Percentiles rank a stretch among this genome's conserved stretches.
These are phyloP conservation scores for Micronycteris hirsuta DNA, from an alignment of 2,113 vertebrate species.

Conservation along the genomic window DNA sequence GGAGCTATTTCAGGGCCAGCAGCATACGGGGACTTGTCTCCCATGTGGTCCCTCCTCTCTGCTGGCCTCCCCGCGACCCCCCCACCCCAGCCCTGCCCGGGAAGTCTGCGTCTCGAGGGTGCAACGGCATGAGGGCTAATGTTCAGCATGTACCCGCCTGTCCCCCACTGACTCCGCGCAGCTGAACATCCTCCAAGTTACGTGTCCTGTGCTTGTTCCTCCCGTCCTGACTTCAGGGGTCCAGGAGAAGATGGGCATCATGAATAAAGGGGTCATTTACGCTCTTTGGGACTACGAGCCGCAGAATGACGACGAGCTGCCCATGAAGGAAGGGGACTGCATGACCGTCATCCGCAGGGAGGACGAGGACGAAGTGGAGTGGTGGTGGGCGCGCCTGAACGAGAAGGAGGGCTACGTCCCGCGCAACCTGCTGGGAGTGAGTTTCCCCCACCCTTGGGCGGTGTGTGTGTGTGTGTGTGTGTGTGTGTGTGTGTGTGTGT, in stretches of 20 bases:
- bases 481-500: too few species aligned
- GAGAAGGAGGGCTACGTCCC: slow-evolving; percentile 93
- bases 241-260: slow-evolving; percentile 99
- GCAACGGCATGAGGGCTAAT: background rate
- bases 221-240: slow-evolving; percentile 83
- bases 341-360: slow-evolving; percentile 93
- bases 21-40: rapidly evolving
- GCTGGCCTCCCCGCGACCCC: background rate
- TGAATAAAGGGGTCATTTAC: slow-evolving; percentile 97
- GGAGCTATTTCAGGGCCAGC: rapidly evolving
- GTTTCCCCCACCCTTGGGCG: background rate
- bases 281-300: slow-evolving; percentile 92
- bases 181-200: background rate
- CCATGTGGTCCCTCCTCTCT: rapidly evolving
- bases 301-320: slow-evolving; percentile 89
- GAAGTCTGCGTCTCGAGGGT: too few species aligned
- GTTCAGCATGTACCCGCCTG: rapidly evolving
- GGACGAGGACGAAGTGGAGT: slow-evolving; percentile 93
- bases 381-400: slow-evolving; percentile 95
- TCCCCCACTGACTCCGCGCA: background rate
- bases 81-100: too few species aligned
- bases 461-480: too few species aligned
- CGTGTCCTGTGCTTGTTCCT: background rate
- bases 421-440: slow-evolving; percentile 95
- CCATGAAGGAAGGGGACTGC: slow-evolving; percentile 92